Conservation (phyloP, 2,888 invertebrate genomes). For the Caenorhabditis sp. region DNA sequence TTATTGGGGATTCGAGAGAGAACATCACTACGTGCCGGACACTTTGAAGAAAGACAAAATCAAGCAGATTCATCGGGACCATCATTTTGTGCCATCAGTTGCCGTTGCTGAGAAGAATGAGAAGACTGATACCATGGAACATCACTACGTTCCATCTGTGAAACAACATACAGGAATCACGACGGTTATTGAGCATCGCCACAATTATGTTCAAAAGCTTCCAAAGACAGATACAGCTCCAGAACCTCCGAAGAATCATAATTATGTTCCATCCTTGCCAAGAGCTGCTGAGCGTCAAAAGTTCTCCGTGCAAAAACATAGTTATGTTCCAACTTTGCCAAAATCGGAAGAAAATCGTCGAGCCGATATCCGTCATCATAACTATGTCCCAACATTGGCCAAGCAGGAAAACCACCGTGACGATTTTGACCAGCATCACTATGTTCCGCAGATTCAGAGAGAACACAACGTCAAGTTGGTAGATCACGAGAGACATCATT, state of each 20-base stretch:
- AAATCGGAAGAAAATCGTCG: conserved; percentile 4
- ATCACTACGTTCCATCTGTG: conserved; percentile 51
- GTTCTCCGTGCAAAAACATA: conserved; percentile 26
- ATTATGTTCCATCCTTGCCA: conserved; percentile 52
- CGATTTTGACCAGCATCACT: conserved; percentile 43
- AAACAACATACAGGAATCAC: conserved; percentile 33
- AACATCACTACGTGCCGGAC: conserved; percentile 57
- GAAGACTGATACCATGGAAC: conserved; percentile 17
- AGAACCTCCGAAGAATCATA: conserved; percentile 30
- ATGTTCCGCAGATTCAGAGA: conserved; percentile 38
- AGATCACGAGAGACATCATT: conserved; percentile 48
- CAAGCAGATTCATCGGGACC: conserved; percentile 48
- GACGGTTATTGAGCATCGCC: conserved; percentile 38
- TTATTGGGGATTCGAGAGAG: conserved; percentile 26
- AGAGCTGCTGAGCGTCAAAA: background rate
- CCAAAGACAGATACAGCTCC: conserved; percentile 17
- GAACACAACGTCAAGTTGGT: conserved; percentile 17
- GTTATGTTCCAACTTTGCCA: conserved; percentile 36
- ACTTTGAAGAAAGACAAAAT: conserved; percentile 46
- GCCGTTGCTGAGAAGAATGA: conserved; percentile 7
- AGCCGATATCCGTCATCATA: conserved; percentile 46
- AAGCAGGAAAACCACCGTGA: conserved; percentile 36
- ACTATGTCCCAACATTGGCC: conserved; percentile 39
- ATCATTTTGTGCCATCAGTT: conserved; percentile 56
- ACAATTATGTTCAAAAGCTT: conserved; percentile 47